Evolutionary conservation across 2,888 invertebrate genomes (phyloP), one percentile per base, ranked within the genome.

Genomic region (Himalopsyche anomala): DNA sequence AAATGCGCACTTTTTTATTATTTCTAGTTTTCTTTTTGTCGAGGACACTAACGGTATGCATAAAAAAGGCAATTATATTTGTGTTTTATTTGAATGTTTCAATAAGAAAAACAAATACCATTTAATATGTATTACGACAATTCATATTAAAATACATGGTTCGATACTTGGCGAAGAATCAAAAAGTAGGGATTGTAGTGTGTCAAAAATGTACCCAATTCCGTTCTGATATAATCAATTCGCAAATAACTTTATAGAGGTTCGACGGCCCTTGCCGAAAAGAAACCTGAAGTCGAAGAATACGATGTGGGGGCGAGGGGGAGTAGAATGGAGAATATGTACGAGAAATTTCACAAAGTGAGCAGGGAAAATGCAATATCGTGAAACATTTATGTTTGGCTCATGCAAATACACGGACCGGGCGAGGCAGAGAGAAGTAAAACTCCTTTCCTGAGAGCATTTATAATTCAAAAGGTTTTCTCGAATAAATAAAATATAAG

Each of bases 361-460:
- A 62, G 62, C 62, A 62, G 62, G 62, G 62, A 62, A 62, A 62
- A 62, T 62, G 62, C 81, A 81, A 81, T 81, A 81, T 81, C 81
- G 81, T 81, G 45, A 81, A 81, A 81, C 45, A 81, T 81, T 81
- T 28, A 45, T 81, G 81, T 81, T 81, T 81, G 81, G 45, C 45
- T 81, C 81, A 45, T 81, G 81, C 40, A 45, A 28, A 40, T 42
- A 42, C 81, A 45, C 62, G 62, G 62, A n/a, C 62, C 28, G 19
- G 62, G 62, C 51, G 62, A 62, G 62, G 62, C 19, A 15, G 62
- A 62, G 62, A 62, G 62, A 62, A 19, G 62, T 62, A 62, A 62
- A 62, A 62, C 62, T 62, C 62, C 62, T 28, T 28, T 62, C 62
- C 62, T 28, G 19, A 28, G 62, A 6, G 62, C 62, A 62, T 62